These are phyloP conservation scores for Tragelaphus scriptus DNA, from an alignment of 2,113 vertebrate genomes.

Conservation along the genomic window DNA sequence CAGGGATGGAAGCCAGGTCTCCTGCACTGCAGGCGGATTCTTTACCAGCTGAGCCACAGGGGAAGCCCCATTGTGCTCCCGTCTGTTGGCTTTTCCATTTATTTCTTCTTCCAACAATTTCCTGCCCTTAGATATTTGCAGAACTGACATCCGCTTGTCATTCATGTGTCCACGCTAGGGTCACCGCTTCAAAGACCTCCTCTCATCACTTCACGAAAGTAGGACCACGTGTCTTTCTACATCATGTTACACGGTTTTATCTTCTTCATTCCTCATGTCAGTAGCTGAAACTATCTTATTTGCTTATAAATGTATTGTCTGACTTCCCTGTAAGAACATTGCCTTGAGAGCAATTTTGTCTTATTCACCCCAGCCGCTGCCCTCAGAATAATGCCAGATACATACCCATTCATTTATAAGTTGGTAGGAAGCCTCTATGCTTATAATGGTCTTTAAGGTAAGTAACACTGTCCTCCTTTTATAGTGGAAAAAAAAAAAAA, in stretches of 20 bases:
- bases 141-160: background rate
- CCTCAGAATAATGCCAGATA: background rate
- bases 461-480: background rate
- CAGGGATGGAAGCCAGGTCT: background rate
- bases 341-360: background rate
- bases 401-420: background rate
- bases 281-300: background rate
- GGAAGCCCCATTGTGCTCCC: background rate
- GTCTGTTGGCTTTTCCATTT: background rate
- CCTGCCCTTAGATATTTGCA: background rate
- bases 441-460: background rate
- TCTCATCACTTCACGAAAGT: background rate
- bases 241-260: background rate
- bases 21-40: background rate
- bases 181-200: background rate
- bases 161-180: background rate
- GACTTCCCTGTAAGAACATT: background rate
- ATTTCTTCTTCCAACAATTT: background rate
- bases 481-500: background rate
- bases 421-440: background rate
- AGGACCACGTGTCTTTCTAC: background rate
- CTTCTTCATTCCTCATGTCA: background rate
- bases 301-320: background rate
- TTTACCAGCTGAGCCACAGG: background rate
- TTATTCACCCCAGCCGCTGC: background rate